phyloP scores from a whole-genome alignment of 2,113 vertebrate species.

The Oxyruncus cristatus region DNA sequence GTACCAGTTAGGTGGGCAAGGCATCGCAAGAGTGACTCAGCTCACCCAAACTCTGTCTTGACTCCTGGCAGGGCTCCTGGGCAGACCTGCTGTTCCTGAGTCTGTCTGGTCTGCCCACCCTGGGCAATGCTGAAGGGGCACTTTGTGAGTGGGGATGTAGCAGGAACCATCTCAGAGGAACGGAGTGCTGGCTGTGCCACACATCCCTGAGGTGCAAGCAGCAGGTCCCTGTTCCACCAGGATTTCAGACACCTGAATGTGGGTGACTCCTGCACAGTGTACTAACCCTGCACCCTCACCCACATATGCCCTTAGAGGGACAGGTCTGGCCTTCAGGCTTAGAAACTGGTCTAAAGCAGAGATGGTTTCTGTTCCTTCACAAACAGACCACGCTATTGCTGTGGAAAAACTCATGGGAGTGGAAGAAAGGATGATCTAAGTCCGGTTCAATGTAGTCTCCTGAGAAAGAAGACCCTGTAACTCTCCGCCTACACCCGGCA shows the following conservation, averaged over 20 bases:
- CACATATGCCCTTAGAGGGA: neutral
- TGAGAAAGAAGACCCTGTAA: neutral
- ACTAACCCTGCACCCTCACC: neutral
- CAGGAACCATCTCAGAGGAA: neutral
- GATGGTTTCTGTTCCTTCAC: neutral
- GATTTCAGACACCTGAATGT: neutral
- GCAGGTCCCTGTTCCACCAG: neutral
- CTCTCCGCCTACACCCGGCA: neutral
- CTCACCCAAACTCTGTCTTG: neutral
- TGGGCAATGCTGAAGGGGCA: neutral
- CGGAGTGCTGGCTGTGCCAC: rapidly evolving
- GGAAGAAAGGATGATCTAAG: neutral
- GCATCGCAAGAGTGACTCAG: neutral
- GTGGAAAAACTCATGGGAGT: neutral
- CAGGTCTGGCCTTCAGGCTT: neutral
- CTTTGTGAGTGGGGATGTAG: rapidly evolving
- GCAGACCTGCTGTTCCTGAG: neutral
- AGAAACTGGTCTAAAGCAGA: neutral
- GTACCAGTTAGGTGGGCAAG: neutral
- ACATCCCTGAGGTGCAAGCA: neutral
- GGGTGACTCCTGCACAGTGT: neutral
- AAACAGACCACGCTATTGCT: neutral
- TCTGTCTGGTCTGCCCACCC: neutral
- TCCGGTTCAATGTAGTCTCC: neutral
- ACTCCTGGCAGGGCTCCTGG: neutral